Percentiles rank a stretch among this genome's conserved stretches.
phyloP scores from a whole-genome alignment of 2,113 vertebrate genomes.

The Cygnus atratus region DNA sequence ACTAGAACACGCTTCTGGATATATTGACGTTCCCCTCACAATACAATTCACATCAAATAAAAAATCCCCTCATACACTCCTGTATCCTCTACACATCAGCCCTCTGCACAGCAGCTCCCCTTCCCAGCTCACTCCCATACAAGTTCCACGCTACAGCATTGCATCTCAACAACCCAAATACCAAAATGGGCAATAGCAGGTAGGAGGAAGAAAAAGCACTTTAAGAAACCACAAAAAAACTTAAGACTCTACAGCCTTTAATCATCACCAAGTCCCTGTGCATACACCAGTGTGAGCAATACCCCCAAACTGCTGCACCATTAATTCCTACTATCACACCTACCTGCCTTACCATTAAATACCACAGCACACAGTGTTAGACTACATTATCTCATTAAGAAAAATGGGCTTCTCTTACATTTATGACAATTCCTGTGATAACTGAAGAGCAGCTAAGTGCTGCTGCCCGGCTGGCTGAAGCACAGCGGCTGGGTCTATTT shows the following conservation, averaged over 20 bases:
- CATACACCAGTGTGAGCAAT: background rate
- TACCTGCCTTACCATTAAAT: background rate
- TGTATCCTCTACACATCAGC: background rate
- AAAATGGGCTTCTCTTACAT: background rate
- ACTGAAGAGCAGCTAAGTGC: background rate
- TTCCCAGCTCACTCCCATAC: accelerated
- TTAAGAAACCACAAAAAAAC: background rate
- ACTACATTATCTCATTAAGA: background rate
- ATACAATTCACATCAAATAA: background rate
- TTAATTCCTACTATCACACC: background rate
- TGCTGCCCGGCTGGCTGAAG: background rate
- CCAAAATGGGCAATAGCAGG: background rate
- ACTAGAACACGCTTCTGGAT: background rate
- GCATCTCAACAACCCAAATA: background rate
- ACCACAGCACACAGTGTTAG: no score
- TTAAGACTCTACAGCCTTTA: background rate
- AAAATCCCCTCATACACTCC: background rate
- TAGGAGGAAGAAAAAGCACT: background rate
- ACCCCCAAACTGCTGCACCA: background rate
- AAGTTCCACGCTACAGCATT: background rate
- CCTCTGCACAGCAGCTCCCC: background rate
- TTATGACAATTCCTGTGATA: background rate
- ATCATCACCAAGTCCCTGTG: background rate
- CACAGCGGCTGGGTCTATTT: background rate
- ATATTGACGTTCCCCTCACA: background rate